Base-by-base conservation (phyloP, 2,113 vertebrate species). In the Sebastes schlegelii region DNA sequence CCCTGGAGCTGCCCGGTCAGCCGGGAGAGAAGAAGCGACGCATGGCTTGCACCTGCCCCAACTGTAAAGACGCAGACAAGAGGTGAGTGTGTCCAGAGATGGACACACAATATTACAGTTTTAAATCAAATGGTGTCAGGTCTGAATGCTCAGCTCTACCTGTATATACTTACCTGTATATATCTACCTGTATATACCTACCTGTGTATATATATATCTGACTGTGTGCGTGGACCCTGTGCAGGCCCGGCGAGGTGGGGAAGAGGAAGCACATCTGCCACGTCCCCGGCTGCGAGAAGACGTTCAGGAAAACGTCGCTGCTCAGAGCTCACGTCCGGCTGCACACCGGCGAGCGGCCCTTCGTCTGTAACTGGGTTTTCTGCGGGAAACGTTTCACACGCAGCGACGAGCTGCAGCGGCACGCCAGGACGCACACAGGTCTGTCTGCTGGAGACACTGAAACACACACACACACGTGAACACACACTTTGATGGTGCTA, bases 201-300 rank as follows among this genome's bases (percentile, higher is more conserved):
- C 26, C 26, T 26, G 26, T 26, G 2, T 26, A 26, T 26, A 34
- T 34, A 46, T 1, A 6, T 12, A 7, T 65, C 19, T 60, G 23
- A 34, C 21, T 49, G 51, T 55, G 26, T 52, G 0, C 52, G 52
- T 64, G 57, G 34, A 34, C 34, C 34, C 34, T 19, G 4, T 68
- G 17, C 91, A 99, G 98, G 94, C 96, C 96, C 0, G 97, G 97
- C 1, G 97, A 99, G 9, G 94, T 97, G 1, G 98, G 97, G 0
- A 99, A 99, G 92, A 97, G 98, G 94, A 99, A 98, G 91, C 98
- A 99, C 74, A 97, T 99, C 90, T 99, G 98, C 85, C 97, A 99
- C 79, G 96, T 99, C 86, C 96, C 97, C 0, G 98, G 98, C 87
- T 99, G 98, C 0, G 98, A 98, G 43, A 97, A 97, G 88, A 98